Base-by-base conservation (phyloP, 1,140 invertebrate species). In the Drosophila jambulina region DNA sequence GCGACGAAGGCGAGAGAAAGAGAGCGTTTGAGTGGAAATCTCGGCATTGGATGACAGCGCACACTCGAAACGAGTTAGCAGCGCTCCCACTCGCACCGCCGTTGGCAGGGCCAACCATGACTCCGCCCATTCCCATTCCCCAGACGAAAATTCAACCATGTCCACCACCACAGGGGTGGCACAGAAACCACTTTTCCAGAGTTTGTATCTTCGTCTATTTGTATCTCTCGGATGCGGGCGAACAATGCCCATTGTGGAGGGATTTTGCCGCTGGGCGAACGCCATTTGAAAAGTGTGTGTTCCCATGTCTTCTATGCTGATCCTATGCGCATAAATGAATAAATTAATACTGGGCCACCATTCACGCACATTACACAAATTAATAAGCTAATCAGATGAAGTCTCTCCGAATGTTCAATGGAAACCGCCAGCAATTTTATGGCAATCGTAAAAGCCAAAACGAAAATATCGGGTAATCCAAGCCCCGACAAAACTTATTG, bases 281-380 rank as follows among this genome's bases (percentile, higher is more conserved):
- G 67, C 40, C 53, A 63, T 63, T 46, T 45, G 45, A 60, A 49
- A 38, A 49, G 27, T 48, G 43, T 19, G 61, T 45, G 17, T 36
- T 54, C 51, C 32, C 7, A 53, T 53, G 51, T 54, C 15, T 23
- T 8, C 51, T 23, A 21, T 21, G 27, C 12, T 49, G 17, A 62
- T 46, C 46, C 54, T 43, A 76, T 70, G 42, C 68, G 68, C 80
- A 74, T 83, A 69, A 80, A 83, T 78, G 38, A 80, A 88, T 88
- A 75, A 80, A 68, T 57, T 70, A 88, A 69, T 84, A 60, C 61
- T 40, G 4, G 32, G 46, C 51, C 53, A 45, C 45, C 67, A 46
- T 51, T 61, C 56, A 51, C 21, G 54, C 77, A 32, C 54, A 82
- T 81, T 81, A 72, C 48, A 82, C 72, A 78, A 65, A 81, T 80